phyloP scores from a whole-genome alignment of 2,113 vertebrate species.

The Mugil cephalus region DNA sequence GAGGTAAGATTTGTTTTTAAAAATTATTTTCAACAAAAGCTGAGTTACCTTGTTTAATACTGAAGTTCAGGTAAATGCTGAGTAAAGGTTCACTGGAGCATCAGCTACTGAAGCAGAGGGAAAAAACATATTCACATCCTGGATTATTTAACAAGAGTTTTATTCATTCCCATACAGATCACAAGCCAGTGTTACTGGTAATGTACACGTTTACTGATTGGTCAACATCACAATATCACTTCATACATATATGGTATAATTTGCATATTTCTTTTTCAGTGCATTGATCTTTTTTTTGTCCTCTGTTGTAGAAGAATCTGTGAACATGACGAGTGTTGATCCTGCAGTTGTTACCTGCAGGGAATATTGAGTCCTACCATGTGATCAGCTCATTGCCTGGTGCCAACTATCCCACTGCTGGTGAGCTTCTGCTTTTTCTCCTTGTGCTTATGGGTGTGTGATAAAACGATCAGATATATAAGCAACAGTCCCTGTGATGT shows the following conservation, averaged over 20 bases:
- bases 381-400: background rate
- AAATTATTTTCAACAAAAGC: background rate
- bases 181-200: background rate
- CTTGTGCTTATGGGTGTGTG: background rate
- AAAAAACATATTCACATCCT: no score
- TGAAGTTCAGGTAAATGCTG: background rate
- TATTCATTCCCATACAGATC: background rate
- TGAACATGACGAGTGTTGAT: background rate
- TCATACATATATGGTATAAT: background rate
- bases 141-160: no score
- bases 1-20: conserved; percentile 3
- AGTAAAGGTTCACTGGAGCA: background rate
- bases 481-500: no score
- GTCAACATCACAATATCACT: background rate
- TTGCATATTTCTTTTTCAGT: background rate
- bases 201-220: background rate
- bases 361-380: background rate
- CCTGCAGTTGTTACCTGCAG: background rate
- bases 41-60: background rate
- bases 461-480: no score
- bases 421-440: conserved; percentile 12
- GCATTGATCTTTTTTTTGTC: no score
- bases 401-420: background rate
- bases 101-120: no score
- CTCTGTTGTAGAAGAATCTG: background rate